Conservation (phyloP, 1,140 invertebrate species). For the Cyrtorhinus lividipennis region DNA sequence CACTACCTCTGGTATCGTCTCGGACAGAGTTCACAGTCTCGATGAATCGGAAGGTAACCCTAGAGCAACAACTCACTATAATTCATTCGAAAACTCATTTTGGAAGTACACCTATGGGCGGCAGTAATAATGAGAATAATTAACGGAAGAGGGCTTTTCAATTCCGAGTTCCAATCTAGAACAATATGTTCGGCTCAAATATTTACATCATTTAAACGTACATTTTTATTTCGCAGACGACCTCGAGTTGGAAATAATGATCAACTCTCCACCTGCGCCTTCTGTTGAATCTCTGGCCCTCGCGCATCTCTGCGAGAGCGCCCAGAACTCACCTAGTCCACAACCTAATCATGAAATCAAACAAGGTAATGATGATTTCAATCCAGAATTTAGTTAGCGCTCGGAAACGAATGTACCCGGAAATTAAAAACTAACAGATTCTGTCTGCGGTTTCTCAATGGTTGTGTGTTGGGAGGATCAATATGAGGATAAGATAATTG, state of each 20-base stretch:
- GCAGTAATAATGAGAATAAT: too few relatives aligned
- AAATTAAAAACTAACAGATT: slow-evolving; percentile 27
- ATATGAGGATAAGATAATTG: too few relatives aligned
- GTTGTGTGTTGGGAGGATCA: too few relatives aligned
- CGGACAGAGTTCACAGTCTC: slow-evolving; percentile 82
- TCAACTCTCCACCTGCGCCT: slow-evolving; percentile 53
- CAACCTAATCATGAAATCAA: slow-evolving; percentile 14
- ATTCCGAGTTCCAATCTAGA: background rate
- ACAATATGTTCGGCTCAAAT: background rate
- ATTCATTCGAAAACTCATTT: background rate
- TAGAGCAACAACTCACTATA: slow-evolving; percentile 13
- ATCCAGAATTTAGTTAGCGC: too few relatives aligned
- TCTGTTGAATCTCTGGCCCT: slow-evolving; percentile 58
- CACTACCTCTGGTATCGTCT: slow-evolving; percentile 88
- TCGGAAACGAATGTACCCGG: too few relatives aligned
- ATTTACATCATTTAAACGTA: background rate
- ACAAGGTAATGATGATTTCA: too few relatives aligned
- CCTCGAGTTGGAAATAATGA: slow-evolving; percentile 58
- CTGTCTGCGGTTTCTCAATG: too few relatives aligned
- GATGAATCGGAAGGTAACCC: slow-evolving; percentile 53
- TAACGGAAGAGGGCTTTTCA: too few relatives aligned
- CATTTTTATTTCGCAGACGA: slow-evolving; percentile 29
- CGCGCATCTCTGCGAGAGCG: slow-evolving; percentile 47
- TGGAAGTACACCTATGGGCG: too few relatives aligned
- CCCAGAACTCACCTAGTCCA: slow-evolving; percentile 28